These are phyloP conservation scores for Venusia cambrica DNA, from an alignment of 2,888 invertebrate species.

Conservation along the genomic window DNA sequence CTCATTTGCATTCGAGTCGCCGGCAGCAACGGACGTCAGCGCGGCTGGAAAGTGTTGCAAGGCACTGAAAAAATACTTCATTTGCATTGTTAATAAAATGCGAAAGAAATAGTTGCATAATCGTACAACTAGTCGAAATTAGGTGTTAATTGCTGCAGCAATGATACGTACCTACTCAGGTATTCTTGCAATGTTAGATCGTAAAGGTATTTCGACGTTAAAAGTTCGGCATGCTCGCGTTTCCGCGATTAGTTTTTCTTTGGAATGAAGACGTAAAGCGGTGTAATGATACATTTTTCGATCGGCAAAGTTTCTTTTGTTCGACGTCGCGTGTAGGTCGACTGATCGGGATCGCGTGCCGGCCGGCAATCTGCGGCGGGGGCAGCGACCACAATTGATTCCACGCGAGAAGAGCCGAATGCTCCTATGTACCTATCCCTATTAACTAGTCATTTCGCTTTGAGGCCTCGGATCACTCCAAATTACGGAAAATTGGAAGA, in stretches of 20 bases:
- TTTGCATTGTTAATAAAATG: constrained; percentile 74
- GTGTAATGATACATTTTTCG: constrained; percentile 51
- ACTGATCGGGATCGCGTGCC: constrained; percentile 74
- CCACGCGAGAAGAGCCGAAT: constrained; percentile 47
- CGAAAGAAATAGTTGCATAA: constrained; percentile 75
- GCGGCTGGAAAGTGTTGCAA: constrained; percentile 74
- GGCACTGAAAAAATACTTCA: constrained; percentile 64
- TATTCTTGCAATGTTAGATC: constrained; percentile 12
- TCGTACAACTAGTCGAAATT: constrained; percentile 61
- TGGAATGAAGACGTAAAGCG: constrained; percentile 42
- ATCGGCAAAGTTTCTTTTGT: constrained; percentile 64
- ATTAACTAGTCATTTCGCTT: constrained; percentile 12
- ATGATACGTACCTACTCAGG: constrained; percentile 52
- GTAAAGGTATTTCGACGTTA: constrained; percentile 13
- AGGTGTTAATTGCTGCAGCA: constrained; percentile 58
- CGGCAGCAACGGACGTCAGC: constrained; percentile 70
- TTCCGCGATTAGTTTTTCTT: constrained; percentile 31
- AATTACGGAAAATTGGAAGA: constrained; percentile 17
- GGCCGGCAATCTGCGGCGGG: constrained; percentile 65
- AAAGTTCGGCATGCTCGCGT: constrained; percentile 21
- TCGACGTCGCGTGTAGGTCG: constrained; percentile 64
- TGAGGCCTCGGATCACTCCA: constrained; percentile 11
- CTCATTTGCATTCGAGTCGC: constrained; percentile 75
- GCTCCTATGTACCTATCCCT: constrained; percentile 15
- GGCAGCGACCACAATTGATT: constrained; percentile 72